Percentiles rank a stretch among this genome's conserved stretches.
phyloP scores from a whole-genome alignment of 2,888 invertebrate genomes.

The Drosophila paranaensis region DNA sequence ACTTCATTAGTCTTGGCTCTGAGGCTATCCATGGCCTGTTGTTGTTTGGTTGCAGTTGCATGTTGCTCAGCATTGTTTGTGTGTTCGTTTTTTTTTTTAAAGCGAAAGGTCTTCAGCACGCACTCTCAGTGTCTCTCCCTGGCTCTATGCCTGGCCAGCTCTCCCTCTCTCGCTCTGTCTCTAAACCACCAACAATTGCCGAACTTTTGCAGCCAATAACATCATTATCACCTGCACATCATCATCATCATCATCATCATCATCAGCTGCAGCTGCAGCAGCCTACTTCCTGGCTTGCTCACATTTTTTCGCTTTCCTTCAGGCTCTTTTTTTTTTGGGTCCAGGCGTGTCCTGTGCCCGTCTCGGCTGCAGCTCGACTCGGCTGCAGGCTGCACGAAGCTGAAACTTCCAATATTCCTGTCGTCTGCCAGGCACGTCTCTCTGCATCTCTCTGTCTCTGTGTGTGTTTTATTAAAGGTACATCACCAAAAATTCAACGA shows the following conservation, averaged over 20 bases:
- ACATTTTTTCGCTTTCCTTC: neutral
- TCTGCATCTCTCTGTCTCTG: neutral
- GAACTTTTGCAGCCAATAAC: constrained; percentile 30
- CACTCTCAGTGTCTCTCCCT: neutral
- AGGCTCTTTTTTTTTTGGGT: constrained; percentile 1
- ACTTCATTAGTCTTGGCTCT: constrained; percentile 50
- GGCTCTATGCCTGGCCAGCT: neutral
- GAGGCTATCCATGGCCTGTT: neutral
- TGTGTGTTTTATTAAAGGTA: constrained; percentile 67
- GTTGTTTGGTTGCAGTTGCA: constrained; percentile 12
- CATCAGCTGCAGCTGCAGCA: constrained; percentile 9
- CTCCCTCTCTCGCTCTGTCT: constrained; percentile 6
- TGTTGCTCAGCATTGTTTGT: constrained; percentile 5
- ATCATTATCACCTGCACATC: constrained; percentile 24
- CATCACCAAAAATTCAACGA: constrained; percentile 53
- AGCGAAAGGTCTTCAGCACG: neutral
- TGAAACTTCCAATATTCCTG: constrained; percentile 56
- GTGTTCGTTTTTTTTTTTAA: neutral
- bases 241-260: constrained; percentile 11
- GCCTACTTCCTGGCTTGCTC: constrained; percentile 38
- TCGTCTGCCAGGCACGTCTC: constrained; percentile 2
- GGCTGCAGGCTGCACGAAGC: constrained; percentile 38
- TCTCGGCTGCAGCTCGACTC: constrained; percentile 1
- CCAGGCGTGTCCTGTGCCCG: constrained; percentile 20
- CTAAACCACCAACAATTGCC: constrained; percentile 16